These are phyloP conservation scores for Cheilosia impressa DNA, from an alignment of 2,888 invertebrate species.

Conservation along the genomic window DNA sequence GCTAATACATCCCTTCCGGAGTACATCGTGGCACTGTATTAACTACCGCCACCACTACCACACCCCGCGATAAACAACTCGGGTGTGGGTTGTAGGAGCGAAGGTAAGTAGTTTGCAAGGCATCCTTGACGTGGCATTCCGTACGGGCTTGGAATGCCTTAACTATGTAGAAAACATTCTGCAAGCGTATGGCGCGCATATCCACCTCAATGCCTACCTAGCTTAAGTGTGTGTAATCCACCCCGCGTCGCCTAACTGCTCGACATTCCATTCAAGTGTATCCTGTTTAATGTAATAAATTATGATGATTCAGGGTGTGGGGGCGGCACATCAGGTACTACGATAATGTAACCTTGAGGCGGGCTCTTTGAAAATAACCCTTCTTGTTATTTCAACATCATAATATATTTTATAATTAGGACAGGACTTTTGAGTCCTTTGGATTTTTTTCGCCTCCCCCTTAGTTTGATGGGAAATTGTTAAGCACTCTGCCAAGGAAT, in stretches of 20 bases:
- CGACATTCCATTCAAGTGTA: constrained; percentile 63
- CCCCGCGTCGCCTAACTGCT: constrained; percentile 11
- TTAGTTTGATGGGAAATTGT: constrained; percentile 37
- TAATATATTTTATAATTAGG: constrained; percentile 62
- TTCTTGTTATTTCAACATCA: constrained; percentile 13
- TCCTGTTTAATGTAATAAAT: constrained; percentile 70
- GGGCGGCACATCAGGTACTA: neutral
- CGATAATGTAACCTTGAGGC: constrained; percentile 35
- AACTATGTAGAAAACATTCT: constrained; percentile 64
- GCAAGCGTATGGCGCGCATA: constrained; percentile 6
- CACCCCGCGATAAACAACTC: neutral
- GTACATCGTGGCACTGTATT: constrained; percentile 64
- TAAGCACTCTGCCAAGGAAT: constrained; percentile 58
- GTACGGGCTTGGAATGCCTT: constrained; percentile 54
- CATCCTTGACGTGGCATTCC: constrained; percentile 59
- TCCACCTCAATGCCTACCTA: constrained; percentile 12
- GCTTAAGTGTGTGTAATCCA: constrained; percentile 32
- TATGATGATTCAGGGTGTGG: constrained; percentile 24
- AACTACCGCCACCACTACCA: constrained; percentile 31
- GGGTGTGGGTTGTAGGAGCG: too few species aligned
- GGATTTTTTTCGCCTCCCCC: constrained; percentile 10
- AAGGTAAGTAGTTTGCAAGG: constrained; percentile 48
- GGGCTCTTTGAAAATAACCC: neutral
- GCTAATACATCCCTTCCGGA: constrained; percentile 71
- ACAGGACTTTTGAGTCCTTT: constrained; percentile 28